Percentiles rank a stretch among this genome's conserved stretches.
phyloP scores from a whole-genome alignment of 2,113 vertebrate species.

The Chaetura pelagica region DNA sequence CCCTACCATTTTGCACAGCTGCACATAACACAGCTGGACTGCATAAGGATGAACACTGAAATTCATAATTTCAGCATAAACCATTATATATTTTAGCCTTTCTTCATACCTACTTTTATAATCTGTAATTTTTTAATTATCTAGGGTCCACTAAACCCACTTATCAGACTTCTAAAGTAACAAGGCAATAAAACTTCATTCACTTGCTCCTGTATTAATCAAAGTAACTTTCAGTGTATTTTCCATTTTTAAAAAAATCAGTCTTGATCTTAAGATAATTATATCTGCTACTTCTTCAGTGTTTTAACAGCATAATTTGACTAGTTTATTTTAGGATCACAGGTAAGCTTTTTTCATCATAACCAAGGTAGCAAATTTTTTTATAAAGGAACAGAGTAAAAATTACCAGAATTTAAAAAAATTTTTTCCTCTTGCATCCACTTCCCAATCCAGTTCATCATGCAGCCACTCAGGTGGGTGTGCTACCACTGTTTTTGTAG shows the following conservation, averaged over 20 bases:
- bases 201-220: not conserved
- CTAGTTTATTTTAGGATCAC: not conserved
- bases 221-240: not conserved
- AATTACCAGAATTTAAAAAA: not conserved
- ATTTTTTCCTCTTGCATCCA: not conserved
- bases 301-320: not conserved
- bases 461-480: not conserved
- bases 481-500: not conserved
- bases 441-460: not conserved
- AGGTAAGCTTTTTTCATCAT: not conserved
- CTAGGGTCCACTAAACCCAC: not conserved
- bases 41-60: not conserved
- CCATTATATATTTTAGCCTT: not conserved
- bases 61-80: not conserved
- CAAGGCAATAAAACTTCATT: not conserved
- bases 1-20: not conserved
- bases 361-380: not conserved
- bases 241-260: not conserved
- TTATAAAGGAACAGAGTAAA: not conserved
- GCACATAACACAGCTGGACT: not conserved
- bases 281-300: not conserved
- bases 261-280: not conserved
- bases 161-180: not conserved
- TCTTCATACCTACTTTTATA: not conserved
- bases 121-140: not conserved